These are phyloP conservation scores for Apamea anceps DNA, from an alignment of 2,888 invertebrate species.

Conservation along the genomic window DNA sequence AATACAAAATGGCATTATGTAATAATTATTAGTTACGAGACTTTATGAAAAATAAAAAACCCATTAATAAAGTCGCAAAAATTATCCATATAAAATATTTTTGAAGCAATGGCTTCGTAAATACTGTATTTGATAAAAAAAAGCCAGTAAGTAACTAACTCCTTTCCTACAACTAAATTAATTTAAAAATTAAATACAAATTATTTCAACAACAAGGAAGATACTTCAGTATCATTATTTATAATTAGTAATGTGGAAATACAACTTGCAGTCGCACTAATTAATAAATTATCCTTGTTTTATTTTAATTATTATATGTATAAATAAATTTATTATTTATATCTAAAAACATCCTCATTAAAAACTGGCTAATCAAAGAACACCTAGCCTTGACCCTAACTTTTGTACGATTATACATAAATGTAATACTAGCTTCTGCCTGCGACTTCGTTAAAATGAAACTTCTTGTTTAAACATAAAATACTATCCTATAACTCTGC, in stretches of 20 bases:
- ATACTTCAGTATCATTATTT: not conserved
- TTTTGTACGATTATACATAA: not conserved
- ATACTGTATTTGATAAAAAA: too few relatives aligned
- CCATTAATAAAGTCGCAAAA: too few relatives aligned
- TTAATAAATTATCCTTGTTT: conserved; percentile 19
- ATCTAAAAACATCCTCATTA: not conserved
- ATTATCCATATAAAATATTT: too few relatives aligned
- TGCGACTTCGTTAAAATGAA: too few relatives aligned
- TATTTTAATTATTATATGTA: not conserved
- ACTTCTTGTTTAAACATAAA: too few relatives aligned
- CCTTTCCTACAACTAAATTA: not conserved
- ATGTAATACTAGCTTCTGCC: too few relatives aligned
- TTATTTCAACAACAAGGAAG: not conserved
- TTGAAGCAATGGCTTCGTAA: too few relatives aligned
- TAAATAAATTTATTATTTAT: not conserved
- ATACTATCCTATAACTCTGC: too few relatives aligned
- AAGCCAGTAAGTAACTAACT: too few relatives aligned
- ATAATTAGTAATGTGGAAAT: not conserved
- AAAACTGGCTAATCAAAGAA: not conserved
- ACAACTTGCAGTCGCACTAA: not conserved
- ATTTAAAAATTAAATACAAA: not conserved
- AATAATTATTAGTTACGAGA: too few relatives aligned
- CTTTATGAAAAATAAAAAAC: too few relatives aligned
- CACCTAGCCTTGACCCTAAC: not conserved
- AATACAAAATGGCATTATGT: too few relatives aligned